Evolutionary conservation across 2,797 vertebrate species (phyloP).

Genomic region (Corythornis leucogaster): DNA sequence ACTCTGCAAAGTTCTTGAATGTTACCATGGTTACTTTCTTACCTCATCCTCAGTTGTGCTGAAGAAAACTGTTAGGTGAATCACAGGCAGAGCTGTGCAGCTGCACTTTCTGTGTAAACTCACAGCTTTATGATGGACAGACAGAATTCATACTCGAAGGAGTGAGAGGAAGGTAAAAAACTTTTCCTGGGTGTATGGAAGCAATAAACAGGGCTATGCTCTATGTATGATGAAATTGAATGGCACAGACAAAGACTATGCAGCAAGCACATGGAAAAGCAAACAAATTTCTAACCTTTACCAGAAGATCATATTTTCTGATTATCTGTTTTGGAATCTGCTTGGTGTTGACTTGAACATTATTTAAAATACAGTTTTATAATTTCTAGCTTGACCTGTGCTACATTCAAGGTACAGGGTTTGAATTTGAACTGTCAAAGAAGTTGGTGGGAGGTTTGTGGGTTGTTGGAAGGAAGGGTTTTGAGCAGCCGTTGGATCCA

Average conservation of each 20-base stretch:
- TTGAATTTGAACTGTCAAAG: background rate
- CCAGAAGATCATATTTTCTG: background rate
- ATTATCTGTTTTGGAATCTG: background rate
- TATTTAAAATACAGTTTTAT: background rate
- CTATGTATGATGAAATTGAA: background rate
- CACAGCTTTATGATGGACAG: background rate
- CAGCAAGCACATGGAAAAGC: background rate
- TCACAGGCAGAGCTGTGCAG: background rate
- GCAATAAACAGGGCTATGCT: background rate
- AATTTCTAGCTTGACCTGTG: background rate
- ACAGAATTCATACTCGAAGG: background rate
- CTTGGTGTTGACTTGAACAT: background rate
- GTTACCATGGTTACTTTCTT: background rate
- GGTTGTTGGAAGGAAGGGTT: conserved; percentile 37
- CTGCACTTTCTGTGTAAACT: background rate
- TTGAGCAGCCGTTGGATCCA: conserved; percentile 34
- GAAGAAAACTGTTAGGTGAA: background rate
- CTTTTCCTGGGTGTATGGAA: background rate
- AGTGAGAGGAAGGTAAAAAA: background rate
- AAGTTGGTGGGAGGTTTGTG: conserved; percentile 25
- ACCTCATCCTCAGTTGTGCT: background rate
- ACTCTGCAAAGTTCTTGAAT: background rate
- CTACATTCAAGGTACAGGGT: background rate
- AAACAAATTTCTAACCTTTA: background rate
- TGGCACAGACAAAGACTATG: background rate